Evolutionary conservation across 2,113 vertebrate genomes (phyloP), one percentile per base, ranked within the genome.

Genomic region (Poeciliopsis retropinna): DNA sequence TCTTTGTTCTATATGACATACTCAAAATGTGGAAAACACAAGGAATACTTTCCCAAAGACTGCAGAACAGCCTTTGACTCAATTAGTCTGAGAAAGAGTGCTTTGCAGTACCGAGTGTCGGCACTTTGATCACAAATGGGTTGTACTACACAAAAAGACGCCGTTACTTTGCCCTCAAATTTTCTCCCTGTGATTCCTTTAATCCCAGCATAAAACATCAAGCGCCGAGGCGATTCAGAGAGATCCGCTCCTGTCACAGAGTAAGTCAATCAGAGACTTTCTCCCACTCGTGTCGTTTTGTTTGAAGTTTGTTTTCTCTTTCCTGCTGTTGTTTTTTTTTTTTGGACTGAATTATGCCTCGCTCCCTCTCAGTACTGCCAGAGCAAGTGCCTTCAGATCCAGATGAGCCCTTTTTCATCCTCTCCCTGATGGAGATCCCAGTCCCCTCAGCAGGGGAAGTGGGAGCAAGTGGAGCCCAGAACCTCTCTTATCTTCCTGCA

Each of bases 401-500:
- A 0, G 86, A 93, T 1, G 91, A 94, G 65, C 88, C 89, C 0
- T 88, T 93, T 64, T 94, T 93, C 75, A 91, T 94, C 75, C 91
- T 94, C 28, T 93, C 93, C n/a, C 89, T 95, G 72, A 93, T 88
- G 19, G 92, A 91, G 80, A 88, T 94, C 70, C 90, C 93, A 8
- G 66, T 91, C 15, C 28, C 72, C n/a, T 68, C 79, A 11, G 34
- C 67, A 1, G 82, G 13, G 60, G 81, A 64, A 54, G 70, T 28
- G 61, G 25, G 51, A 67, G 68, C 17, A 39, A 57, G 44, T 4
- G 11, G 1, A 10, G 44, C 63, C 0, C 84, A 82, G 61, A 62
- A 67, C 27, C 62, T 73, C 28, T n/a, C 78, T 72, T 28, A 37
- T 70, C 32, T 64, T 13, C 70, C 85, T 11, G 39, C 3, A 34